Conservation (phyloP, 2,113 vertebrate genomes). For the Tenebrosternarchus preto region DNA sequence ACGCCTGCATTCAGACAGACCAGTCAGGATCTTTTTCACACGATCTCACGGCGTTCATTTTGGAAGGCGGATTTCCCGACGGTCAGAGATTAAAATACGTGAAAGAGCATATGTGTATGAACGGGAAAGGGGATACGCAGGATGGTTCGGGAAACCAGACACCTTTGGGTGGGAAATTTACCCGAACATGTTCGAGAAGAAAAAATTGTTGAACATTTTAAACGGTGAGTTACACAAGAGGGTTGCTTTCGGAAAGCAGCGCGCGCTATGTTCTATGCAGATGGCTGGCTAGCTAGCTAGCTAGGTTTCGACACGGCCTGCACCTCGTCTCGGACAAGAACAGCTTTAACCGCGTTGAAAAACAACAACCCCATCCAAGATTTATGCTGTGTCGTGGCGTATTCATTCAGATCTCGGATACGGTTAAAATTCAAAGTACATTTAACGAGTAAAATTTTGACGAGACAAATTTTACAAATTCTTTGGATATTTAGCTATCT, state of each 20-base stretch:
- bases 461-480: too few relatives aligned
- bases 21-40: slow-evolving; percentile 52
- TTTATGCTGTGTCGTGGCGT: background rate
- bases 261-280: too few relatives aligned
- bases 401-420: background rate
- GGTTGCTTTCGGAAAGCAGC: slow-evolving; percentile 43
- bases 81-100: slow-evolving; percentile 69
- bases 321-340: background rate
- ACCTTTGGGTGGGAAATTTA: slow-evolving; percentile 99
- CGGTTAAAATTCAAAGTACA: background rate
- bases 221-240: slow-evolving; percentile 86
- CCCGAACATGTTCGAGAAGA: slow-evolving; percentile 98
- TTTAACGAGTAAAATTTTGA: background rate
- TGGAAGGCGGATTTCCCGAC: slow-evolving; percentile 73
- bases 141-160: slow-evolving; percentile 99
- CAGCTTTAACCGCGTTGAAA: slow-evolving; percentile 13
- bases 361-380: slow-evolving; percentile 47
- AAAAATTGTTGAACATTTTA: slow-evolving; percentile 99
- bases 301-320: background rate
- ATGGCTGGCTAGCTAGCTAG: background rate
- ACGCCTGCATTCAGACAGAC: slow-evolving; percentile 45
- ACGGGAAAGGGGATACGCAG: slow-evolving; percentile 72
- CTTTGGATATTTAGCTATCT: too few relatives aligned
- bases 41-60: slow-evolving; percentile 70
- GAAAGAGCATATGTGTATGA: slow-evolving; percentile 73